Evolutionary conservation across 2,888 invertebrate genomes (phyloP), one percentile per base, ranked within the genome.

Genomic region (Plutella xylostella): DNA sequence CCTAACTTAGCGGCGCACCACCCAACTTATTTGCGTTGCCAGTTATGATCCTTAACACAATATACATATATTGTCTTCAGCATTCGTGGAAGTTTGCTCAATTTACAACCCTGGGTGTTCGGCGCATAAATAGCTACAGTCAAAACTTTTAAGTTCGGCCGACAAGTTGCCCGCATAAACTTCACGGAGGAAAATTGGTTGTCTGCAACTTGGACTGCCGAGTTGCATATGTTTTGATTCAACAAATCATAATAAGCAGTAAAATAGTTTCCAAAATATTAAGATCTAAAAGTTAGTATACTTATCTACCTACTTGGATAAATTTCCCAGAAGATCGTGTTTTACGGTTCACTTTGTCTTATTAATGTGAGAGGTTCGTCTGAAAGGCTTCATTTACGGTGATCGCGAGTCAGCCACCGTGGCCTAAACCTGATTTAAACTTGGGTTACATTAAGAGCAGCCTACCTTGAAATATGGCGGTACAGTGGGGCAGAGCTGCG

Each of bases 381-480:
- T 25, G 9, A 22, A 15, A 20, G 37, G 19, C 20, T 19, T 2
- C 20, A 64, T 58, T n/a, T 60, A 57, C 54, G 60, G 58, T 53
- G 48, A 15, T 39, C 39, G 25, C 44, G 54, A 66, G 55, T 61
- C 63, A 66, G 63, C 72, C 70, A 53, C 68, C 60, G 60, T 61
- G 55, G 31, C 63, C 54, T 51, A 62, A 73, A 71, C 63, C 72
- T 68, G 55, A 57, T 61, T 52, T 51, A 62, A 76, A 76, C 70
- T 79, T 72, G 61, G 63, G 67, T 65, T 65, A 70, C 62, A 65
- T 67, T 57, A 61, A 57, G 55, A 47, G 60, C 72, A 61, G 60
- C 68, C 68, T 74, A 66, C 71, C 73, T 69, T 77, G 71, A 78
- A 78, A 78, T 78, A 73, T 74, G 65, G 60, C 54, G 57, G 56